Percentiles rank a stretch among this genome's conserved stretches.
These are phyloP conservation scores for Orientallactaga bullata DNA, from an alignment of 2,113 vertebrate genomes.

Conservation along the genomic window DNA sequence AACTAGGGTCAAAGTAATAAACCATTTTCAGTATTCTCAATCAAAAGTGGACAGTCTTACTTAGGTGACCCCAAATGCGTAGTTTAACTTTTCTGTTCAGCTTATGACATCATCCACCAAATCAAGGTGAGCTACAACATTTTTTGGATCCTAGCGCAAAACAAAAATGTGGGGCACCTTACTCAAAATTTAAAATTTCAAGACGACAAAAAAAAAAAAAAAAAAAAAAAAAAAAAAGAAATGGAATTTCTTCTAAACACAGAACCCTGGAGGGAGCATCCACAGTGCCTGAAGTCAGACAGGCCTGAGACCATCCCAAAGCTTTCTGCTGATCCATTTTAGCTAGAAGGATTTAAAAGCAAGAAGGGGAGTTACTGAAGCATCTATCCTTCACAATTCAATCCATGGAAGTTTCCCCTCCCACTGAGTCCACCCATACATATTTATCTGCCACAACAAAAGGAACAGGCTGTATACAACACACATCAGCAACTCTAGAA, in stretches of 20 bases:
- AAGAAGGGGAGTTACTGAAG: neutral
- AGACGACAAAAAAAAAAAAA: neutral
- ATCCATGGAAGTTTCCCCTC: conserved; percentile 12
- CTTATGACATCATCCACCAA: neutral
- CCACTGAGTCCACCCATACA: conserved; percentile 58
- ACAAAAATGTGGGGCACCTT: neutral
- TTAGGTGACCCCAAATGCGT: neutral
- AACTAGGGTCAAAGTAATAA: conserved; percentile 22
- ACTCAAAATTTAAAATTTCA: conserved; percentile 30
- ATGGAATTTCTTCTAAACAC: neutral
- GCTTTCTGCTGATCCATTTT: neutral
- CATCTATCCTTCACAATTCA: conserved; percentile 56
- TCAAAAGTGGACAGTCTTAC: neutral
- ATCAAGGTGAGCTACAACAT: neutral
- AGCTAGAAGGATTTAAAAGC: conserved; percentile 54
- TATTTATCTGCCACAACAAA: conserved; percentile 76
- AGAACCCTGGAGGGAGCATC: neutral
- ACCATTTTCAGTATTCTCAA: neutral
- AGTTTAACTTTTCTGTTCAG: conserved; percentile 45
- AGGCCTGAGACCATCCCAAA: neutral
- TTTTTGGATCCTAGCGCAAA: neutral
- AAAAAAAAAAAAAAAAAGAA: too few relatives aligned
- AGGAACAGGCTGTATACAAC: conserved; percentile 69
- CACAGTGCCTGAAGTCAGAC: neutral
- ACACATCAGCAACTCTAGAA: conserved; percentile 53